Evolutionary conservation across 2,113 vertebrate genomes (phyloP), one percentile per base, ranked within the genome.

Genomic region (Phalacrocorax brasilianus): DNA sequence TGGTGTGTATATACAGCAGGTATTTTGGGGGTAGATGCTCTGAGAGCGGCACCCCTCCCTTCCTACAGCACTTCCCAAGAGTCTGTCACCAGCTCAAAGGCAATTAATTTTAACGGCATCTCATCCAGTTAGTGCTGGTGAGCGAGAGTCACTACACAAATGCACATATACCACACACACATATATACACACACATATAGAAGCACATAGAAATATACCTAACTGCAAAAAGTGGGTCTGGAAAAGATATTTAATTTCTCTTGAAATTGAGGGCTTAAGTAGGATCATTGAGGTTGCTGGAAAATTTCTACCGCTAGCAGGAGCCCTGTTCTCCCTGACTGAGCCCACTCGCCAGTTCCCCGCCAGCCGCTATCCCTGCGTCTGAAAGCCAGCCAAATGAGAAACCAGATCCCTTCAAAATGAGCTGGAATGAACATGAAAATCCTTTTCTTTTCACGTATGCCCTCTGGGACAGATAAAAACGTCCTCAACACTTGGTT

Each of bases 331-430:
- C 81, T 74, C 66, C 77, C 77, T 1, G 24, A 47, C 90, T 53
- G 59, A 95, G 83, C 82, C 85, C 65, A 62, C 72, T 90, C 55
- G 30, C 61, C 73, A 88, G 80, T 85, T 88, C 74, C 91, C 56
- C 8, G 24, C 26, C 71, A 75, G 89, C 70, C 40, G 6, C 79
- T 67, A 61, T 8, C 62, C 81, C 44, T 33, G 38, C 4, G 0
- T n/a, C 80, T 81, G 66, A 95, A 93, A 94, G 32, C 53, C 91
- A 72, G 91, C 91, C 96, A 97, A 92, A 91, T 85, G 89, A 97
- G 92, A 97, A 96, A 97, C 52, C 87, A 94, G 95, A 97, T 95
- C 95, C 91, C 71, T 95, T 93, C 94, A 93, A 95, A 96, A 97
- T 95, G 89, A 97, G 95, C 81, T 94, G 93, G 91, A 95, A 91